Conservation (phyloP, 2,113 vertebrate species). For the Entelurus aequoreus region DNA sequence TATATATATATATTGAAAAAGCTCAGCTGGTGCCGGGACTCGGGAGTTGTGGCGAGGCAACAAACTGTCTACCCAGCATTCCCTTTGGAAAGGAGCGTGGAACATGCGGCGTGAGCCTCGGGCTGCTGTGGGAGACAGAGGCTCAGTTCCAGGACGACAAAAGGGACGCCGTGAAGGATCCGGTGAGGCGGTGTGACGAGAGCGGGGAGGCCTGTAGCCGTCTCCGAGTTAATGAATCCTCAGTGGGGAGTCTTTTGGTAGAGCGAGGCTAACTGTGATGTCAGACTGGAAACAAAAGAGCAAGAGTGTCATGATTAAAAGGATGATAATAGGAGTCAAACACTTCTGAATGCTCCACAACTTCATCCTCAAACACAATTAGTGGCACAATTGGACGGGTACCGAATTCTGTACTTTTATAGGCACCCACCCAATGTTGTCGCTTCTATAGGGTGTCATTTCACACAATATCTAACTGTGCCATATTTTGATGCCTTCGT, state of each 20-base stretch:
- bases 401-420: too few species aligned
- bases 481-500: too few species aligned
- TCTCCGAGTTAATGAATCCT: slow-evolving; percentile 21
- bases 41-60: slow-evolving; percentile 12
- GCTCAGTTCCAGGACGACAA: slow-evolving; percentile 18
- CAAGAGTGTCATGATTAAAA: not conserved
- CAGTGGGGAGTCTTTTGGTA: slow-evolving; percentile 4
- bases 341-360: too few species aligned
- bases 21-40: slow-evolving; percentile 13
- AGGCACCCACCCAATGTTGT: too few species aligned
- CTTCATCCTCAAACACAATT: too few species aligned
- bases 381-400: too few species aligned
- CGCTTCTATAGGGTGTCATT: too few species aligned
- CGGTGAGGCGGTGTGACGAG: not conserved
- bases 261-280: slow-evolving; percentile 10
- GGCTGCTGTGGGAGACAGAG: slow-evolving; percentile 19
- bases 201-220: slow-evolving; percentile 6
- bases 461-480: too few species aligned
- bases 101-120: slow-evolving; percentile 2
- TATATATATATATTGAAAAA: slow-evolving; percentile 27
- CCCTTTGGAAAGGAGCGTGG: slow-evolving; percentile 14
- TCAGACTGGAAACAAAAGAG: not conserved
- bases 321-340: too few species aligned
- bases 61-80: slow-evolving; percentile 15
- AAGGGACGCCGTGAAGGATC: slow-evolving; percentile 5